Conservation (phyloP, 2,888 invertebrate genomes). For the Aleiodes testaceus region DNA sequence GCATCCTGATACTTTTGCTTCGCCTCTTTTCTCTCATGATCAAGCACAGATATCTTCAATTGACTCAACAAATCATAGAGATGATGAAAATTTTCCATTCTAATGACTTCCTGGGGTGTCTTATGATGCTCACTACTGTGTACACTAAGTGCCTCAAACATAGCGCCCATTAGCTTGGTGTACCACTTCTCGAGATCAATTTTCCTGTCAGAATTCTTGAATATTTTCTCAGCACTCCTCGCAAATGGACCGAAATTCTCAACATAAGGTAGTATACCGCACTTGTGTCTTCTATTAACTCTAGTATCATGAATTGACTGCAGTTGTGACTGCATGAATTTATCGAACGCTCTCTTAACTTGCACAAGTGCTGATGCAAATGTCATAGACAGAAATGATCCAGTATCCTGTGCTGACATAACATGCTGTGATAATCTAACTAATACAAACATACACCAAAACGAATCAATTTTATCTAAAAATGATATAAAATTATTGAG, state of each 20-base stretch:
- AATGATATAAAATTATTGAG: conserved; percentile 88
- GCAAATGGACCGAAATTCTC: conserved; percentile 92
- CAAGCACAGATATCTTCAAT: conserved; percentile 91
- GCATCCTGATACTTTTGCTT: conserved; percentile 93
- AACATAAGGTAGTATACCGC: conserved; percentile 92
- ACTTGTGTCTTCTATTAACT: conserved; percentile 84
- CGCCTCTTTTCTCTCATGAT: conserved; percentile 90
- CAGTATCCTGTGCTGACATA: conserved; percentile 89
- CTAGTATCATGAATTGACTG: conserved; percentile 86
- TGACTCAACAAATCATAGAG: conserved; percentile 90
- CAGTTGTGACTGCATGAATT: conserved; percentile 89
- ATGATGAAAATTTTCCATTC: conserved; percentile 97
- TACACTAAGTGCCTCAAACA: conserved; percentile 86
- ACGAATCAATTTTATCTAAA: conserved; percentile 90
- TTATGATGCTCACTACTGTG: conserved; percentile 90
- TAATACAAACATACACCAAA: conserved; percentile 94
- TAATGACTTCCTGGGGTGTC: conserved; percentile 93
- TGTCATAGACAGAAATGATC: conserved; percentile 90
- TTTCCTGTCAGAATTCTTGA: conserved; percentile 88
- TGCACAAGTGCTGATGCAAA: conserved; percentile 90
- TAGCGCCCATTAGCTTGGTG: conserved; percentile 84
- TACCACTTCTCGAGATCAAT: conserved; percentile 96
- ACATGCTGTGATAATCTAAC: conserved; percentile 95
- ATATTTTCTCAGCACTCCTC: conserved; percentile 88
- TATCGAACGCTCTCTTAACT: conserved; percentile 93